phyloP scores from a whole-genome alignment of 2,797 vertebrate genomes.

The Mormyrus proboscirostris region DNA sequence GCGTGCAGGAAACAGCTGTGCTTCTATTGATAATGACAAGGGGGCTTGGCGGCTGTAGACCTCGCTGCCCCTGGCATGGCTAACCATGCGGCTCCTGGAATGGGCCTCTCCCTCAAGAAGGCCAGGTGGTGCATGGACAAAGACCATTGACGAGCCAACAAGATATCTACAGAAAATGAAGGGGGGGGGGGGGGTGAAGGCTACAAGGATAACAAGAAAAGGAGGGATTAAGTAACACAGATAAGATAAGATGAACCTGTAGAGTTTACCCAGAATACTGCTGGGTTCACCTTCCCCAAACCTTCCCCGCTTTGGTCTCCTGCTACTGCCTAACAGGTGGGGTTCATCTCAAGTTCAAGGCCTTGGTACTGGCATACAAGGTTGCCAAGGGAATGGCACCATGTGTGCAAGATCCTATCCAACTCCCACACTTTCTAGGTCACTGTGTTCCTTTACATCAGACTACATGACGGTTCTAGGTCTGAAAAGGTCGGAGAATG shows the following conservation, averaged over 20 bases:
- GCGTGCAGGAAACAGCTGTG: slow-evolving; percentile 61
- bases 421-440: neutral
- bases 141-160: neutral
- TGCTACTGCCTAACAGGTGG: neutral
- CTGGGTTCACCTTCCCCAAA: neutral
- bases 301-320: neutral
- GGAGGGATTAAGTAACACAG: neutral
- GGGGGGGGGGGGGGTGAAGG: neutral
- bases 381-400: neutral
- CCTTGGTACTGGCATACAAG: neutral
- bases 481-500: neutral
- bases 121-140: neutral
- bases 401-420: neutral
- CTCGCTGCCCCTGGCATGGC: neutral
- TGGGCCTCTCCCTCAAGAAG: neutral
- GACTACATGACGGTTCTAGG: neutral
- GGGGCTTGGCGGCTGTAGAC: neutral
- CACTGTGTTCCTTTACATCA: neutral
- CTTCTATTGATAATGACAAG: slow-evolving; percentile 28
- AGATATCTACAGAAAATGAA: neutral
- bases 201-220: neutral
- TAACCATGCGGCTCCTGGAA: neutral
- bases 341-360: neutral
- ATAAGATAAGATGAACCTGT: neutral
- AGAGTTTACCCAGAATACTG: neutral